These are phyloP conservation scores for Melanaphis sacchari DNA, from an alignment of 1,140 invertebrate genomes.

Conservation along the genomic window DNA sequence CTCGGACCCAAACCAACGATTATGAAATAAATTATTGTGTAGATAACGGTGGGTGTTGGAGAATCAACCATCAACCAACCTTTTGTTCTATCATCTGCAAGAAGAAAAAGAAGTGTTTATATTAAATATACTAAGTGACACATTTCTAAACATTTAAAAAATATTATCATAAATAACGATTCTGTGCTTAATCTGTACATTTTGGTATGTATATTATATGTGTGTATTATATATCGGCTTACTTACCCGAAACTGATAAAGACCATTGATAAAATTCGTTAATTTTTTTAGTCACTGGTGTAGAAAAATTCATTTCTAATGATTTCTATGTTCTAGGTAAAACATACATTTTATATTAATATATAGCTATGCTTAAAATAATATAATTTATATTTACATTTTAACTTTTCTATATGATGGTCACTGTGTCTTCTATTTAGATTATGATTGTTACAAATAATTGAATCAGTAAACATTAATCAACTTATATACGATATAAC, in stretches of 20 bases:
- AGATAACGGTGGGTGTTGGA: slow-evolving; percentile 74
- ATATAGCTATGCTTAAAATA: too few species aligned
- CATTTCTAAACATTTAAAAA: neutral
- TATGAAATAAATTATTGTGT: slow-evolving; percentile 77
- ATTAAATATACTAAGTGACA: neutral
- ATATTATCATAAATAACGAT: neutral
- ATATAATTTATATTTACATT: neutral
- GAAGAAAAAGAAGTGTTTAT: neutral
- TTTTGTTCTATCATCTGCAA: slow-evolving; percentile 79
- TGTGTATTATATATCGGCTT: neutral
- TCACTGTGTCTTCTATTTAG: neutral
- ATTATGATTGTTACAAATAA: neutral
- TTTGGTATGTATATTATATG: too few species aligned
- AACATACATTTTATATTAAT: neutral
- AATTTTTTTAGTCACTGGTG: neutral
- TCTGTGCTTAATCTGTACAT: neutral
- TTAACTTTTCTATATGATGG: neutral
- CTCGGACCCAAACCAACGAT: slow-evolving; percentile 83
- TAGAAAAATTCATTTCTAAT: neutral
- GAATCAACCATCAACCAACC: slow-evolving; percentile 88
- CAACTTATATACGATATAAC: neutral
- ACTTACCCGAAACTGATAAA: slow-evolving; percentile 42
- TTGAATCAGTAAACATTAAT: neutral
- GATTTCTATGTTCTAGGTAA: neutral
- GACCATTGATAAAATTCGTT: slow-evolving; percentile 26